Conservation (phyloP, 2,797 vertebrate species). For the Esox lucius region DNA sequence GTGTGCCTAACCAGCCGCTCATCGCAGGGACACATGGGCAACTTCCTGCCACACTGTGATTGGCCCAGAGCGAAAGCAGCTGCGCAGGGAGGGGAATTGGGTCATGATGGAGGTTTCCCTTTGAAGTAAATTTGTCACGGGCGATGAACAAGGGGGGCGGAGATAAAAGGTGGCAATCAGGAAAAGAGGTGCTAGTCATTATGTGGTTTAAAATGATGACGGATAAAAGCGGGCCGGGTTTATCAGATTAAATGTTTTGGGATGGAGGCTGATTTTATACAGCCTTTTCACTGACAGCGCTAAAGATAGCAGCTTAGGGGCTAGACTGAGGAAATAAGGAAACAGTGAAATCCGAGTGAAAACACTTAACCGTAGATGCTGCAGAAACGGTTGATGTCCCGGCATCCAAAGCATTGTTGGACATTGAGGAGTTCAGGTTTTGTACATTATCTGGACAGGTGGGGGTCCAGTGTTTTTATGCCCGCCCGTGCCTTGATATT, state of each 20-base stretch:
- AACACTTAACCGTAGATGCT: not conserved
- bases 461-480: slow-evolving; percentile 4
- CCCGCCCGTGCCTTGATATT: slow-evolving; percentile 25
- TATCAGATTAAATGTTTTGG: slow-evolving; percentile 48
- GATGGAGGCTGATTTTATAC: slow-evolving; percentile 38
- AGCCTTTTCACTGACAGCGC: slow-evolving; percentile 15
- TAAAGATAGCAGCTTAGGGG: slow-evolving; percentile 1
- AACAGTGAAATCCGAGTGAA: not conserved
- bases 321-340: not conserved
- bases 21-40: slow-evolving; percentile 51
- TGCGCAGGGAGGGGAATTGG: slow-evolving; percentile 61
- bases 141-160: slow-evolving; percentile 51
- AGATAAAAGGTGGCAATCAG: slow-evolving; percentile 63
- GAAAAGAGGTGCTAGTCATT: slow-evolving; percentile 51
- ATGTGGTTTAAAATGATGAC: slow-evolving; percentile 54
- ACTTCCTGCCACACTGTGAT: slow-evolving; percentile 49
- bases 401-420: not conserved
- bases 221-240: slow-evolving; percentile 52
- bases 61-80: slow-evolving; percentile 52
- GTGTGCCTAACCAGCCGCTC: slow-evolving; percentile 41
- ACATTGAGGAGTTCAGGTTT: not conserved
- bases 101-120: slow-evolving; percentile 57
- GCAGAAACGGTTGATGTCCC: not conserved
- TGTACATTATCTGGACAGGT: slow-evolving; percentile 11
- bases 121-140: slow-evolving; percentile 67